Conservation (phyloP, 2,888 invertebrate species). For the Bimastos eiseni region DNA sequence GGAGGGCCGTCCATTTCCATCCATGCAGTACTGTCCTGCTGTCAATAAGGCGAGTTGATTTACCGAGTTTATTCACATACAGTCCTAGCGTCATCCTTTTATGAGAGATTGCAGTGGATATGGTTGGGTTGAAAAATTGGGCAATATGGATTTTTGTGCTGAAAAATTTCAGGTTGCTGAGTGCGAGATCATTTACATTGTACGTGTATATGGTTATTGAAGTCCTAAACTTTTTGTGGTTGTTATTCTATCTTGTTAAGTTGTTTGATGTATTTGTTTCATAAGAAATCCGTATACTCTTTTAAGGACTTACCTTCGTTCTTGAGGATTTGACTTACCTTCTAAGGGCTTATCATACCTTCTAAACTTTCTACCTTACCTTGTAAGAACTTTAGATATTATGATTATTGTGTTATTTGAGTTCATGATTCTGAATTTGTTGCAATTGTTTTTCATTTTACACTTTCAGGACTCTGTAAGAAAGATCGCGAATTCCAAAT, state of each 20-base stretch:
- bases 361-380: background rate
- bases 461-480: background rate
- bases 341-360: background rate
- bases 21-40: background rate
- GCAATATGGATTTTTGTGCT: background rate
- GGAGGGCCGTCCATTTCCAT: slow-evolving; percentile 49
- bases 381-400: background rate
- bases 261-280: background rate
- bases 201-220: background rate
- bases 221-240: background rate
- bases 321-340: background rate
- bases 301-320: background rate
- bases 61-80: background rate
- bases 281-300: background rate
- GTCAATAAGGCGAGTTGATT: background rate
- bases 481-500: background rate
- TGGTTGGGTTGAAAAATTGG: background rate
- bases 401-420: background rate
- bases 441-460: background rate
- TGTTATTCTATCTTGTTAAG: background rate
- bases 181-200: background rate
- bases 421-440: background rate
- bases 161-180: background rate
- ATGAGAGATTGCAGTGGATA: background rate
- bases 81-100: background rate